These are phyloP conservation scores for Monoplex corrugatus DNA, from an alignment of 2,888 invertebrate genomes.

Conservation along the genomic window DNA sequence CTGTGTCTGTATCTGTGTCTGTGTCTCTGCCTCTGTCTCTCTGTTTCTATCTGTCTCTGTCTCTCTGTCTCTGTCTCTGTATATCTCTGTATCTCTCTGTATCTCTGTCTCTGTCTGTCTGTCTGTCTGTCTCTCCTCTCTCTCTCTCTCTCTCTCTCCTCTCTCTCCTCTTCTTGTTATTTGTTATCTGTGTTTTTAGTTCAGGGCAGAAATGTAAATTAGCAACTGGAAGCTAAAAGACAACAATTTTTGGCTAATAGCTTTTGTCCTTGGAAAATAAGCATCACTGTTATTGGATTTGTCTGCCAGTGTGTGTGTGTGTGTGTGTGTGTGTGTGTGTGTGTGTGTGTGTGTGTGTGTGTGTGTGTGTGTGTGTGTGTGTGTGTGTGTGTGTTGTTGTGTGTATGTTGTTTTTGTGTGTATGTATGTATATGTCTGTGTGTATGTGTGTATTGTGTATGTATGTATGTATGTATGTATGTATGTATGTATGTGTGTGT, in stretches of 20 bases:
- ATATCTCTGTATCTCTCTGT: conserved; percentile 37
- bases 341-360: background rate
- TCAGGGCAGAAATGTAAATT: too few species aligned
- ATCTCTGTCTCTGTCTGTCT: conserved; percentile 19
- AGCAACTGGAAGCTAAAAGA: too few species aligned
- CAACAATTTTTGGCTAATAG: too few species aligned
- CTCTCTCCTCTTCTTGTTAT: background rate
- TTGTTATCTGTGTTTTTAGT: background rate
- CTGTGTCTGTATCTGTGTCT: background rate
- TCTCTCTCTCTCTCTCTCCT: background rate
- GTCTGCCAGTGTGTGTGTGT: background rate
- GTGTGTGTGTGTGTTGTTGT: background rate
- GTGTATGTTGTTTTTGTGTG: background rate
- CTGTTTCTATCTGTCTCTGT: conserved; percentile 37
- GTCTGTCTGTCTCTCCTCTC: conserved; percentile 12
- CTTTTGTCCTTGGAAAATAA: too few species aligned
- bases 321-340: conserved; percentile 25
- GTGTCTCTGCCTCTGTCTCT: background rate
- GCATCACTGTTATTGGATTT: too few species aligned
- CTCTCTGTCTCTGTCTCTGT: conserved; percentile 41
- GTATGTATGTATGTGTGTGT: background rate
- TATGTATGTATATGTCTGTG: background rate
- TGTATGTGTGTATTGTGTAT: background rate
- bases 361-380: background rate
- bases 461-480: background rate